phyloP scores from a whole-genome alignment of 2,113 vertebrate genomes.

The Orycteropus afer region DNA sequence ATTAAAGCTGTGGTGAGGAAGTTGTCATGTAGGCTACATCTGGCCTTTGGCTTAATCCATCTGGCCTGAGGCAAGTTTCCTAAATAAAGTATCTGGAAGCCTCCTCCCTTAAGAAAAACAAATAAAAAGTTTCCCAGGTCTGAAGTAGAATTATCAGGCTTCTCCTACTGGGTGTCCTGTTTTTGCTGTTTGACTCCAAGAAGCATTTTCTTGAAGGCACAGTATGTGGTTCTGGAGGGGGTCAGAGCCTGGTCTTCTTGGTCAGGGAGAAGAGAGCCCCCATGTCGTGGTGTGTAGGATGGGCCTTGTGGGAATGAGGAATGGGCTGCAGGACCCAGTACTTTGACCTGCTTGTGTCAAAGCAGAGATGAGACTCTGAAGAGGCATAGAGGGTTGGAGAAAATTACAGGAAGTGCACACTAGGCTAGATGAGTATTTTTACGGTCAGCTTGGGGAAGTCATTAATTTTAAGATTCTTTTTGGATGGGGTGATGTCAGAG shows the following conservation, averaged over 20 bases:
- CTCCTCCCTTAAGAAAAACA: constrained; percentile 19
- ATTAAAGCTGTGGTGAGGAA: not conserved
- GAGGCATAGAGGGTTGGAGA: not conserved
- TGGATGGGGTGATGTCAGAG: not conserved
- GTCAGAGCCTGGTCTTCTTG: not conserved
- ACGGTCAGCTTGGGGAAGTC: no score
- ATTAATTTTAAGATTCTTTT: not conserved
- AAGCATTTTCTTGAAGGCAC: not conserved
- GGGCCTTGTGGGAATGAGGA: not conserved
- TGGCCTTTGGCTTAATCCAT: not conserved
- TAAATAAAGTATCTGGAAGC: not conserved
- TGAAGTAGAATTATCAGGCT: not conserved
- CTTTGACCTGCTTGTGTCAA: not conserved
- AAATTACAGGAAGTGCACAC: not conserved
- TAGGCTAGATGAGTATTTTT: not conserved
- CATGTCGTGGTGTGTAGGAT: not conserved
- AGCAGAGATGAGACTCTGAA: not conserved
- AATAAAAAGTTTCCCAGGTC: not conserved
- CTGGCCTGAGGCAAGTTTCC: not conserved
- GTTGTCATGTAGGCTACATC: not conserved
- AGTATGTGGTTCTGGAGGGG: not conserved
- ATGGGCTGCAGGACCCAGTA: no score
- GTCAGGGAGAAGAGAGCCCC: not conserved
- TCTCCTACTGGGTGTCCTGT: not conserved
- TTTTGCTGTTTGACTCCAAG: not conserved